Evolutionary conservation across 2,888 invertebrate genomes (phyloP), one percentile per base, ranked within the genome.

Genomic region (Cinara cedri): DNA sequence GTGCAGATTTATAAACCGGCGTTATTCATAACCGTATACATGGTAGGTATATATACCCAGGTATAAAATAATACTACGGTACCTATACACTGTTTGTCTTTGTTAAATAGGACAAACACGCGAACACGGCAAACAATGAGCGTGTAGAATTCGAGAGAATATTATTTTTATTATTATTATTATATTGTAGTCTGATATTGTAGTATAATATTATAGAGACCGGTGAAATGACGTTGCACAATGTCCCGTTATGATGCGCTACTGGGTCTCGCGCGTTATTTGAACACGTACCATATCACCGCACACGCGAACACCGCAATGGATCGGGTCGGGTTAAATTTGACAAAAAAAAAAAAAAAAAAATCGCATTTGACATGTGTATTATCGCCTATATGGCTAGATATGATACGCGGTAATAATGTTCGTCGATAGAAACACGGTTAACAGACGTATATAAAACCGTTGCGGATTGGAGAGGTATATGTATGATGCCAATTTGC

Each of bases 101-200:
- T 70, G 78, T 78, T 78, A 78, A 78, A 78, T 78, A 78, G 78
- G 78, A 78, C 78, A 78, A 78, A 78, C 68, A 78, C 16, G 70
- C 78, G 51, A 68, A 78, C 78, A 34, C 34, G 34, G 34, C 34
- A 78, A 78, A 78, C 78, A 78, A 78, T 70, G 78, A 78, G 68
- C 68, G 78, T 78, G 68, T 78, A 70, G 51, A 70, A 78, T 78
- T 78, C 16, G 46, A 78, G 78, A 78, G 60, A 65, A 66, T 75
- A 65, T 65, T 63, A 74, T 34, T 62, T 51, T 74, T 72, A 65
- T 78, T 70, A 78, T 71, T 54, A 55, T 57, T 14, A 6, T 6
- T 65, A 65, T 46, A 72, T 72, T 72, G 60, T 55, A 34, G 70
- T 66, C 78, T 60, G 78, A 78, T 68, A 78, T 60, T 49, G 68